These are phyloP conservation scores for Smutsia gigantea DNA, from an alignment of 2,797 vertebrate species.

Conservation along the genomic window DNA sequence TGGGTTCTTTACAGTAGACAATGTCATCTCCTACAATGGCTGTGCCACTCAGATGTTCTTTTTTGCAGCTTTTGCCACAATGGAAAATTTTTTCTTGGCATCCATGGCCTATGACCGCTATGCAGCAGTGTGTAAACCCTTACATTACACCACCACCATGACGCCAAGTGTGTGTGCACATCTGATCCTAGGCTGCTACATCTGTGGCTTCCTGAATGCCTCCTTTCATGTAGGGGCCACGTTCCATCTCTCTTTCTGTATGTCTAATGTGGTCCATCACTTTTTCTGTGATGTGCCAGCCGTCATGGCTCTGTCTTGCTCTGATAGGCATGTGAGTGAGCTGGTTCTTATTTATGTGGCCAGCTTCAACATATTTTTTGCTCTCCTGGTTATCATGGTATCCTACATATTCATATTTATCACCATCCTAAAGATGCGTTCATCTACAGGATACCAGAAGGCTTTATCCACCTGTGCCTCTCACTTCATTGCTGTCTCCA, in stretches of 20 bases:
- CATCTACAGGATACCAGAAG: not conserved
- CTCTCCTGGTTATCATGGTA: conserved; percentile 38
- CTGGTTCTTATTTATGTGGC: conserved; percentile 32
- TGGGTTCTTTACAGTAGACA: not conserved
- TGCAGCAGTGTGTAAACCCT: conserved; percentile 60
- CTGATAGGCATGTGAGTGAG: not conserved
- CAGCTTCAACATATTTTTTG: conserved; percentile 25
- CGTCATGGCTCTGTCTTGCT: conserved; percentile 60
- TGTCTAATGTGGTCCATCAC: conserved; percentile 47
- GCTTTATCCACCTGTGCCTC: conserved; percentile 51
- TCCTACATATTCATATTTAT: conserved; percentile 51
- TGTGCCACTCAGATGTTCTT: conserved; percentile 70
- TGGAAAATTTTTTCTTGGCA: conserved; percentile 72
- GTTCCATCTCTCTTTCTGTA: conserved; percentile 59
- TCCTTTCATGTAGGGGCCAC: conserved; percentile 26
- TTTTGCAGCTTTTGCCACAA: not conserved
- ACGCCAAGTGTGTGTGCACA: not conserved
- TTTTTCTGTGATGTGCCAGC: conserved; percentile 78
- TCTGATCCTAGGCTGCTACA: not conserved
- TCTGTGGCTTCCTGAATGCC: conserved; percentile 63
- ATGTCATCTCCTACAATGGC: not conserved
- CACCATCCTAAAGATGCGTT: conserved; percentile 29
- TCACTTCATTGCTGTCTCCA: conserved; percentile 9
- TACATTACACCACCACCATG: conserved; percentile 67
- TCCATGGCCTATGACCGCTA: conserved; percentile 79